These are phyloP conservation scores for Acrossocheilus wenchowensis DNA, from an alignment of 2,797 vertebrate species.

Conservation along the genomic window DNA sequence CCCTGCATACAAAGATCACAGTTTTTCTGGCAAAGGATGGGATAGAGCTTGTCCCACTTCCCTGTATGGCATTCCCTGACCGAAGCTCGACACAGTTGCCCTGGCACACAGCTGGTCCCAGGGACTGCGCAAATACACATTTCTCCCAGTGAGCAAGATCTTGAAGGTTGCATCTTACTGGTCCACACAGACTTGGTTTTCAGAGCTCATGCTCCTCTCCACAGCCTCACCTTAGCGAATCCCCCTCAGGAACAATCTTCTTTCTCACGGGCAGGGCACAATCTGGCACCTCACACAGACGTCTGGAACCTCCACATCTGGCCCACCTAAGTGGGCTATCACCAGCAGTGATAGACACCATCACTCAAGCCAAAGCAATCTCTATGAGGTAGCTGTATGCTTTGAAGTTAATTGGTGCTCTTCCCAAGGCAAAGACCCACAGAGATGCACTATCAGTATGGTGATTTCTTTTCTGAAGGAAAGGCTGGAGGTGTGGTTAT, in stretches of 20 bases:
- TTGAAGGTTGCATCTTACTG: not conserved
- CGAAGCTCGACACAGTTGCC: not conserved
- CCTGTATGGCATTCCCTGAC: not conserved
- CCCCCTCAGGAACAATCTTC: not conserved
- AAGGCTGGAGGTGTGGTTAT: too few species aligned
- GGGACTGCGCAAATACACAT: not conserved
- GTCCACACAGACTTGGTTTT: not conserved
- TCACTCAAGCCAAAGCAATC: not conserved
- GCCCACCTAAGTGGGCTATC: not conserved
- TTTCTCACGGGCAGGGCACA: too few species aligned
- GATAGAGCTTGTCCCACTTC: too few species aligned
- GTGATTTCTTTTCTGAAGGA: too few species aligned
- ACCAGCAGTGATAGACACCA: not conserved
- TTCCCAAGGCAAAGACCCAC: too few species aligned
- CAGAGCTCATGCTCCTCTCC: not conserved
- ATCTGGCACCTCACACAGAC: not conserved
- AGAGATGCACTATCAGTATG: too few species aligned
- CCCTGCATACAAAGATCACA: too few species aligned
- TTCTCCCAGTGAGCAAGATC: not conserved
- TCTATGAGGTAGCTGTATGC: not conserved
- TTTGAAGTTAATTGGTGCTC: not conserved
- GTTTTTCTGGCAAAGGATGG: too few species aligned
- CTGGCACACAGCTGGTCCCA: too few species aligned
- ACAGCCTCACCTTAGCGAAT: not conserved
- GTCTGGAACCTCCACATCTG: not conserved